A percentile compares a stretch with the other conserved stretches of the same genome.
phyloP scores from a whole-genome alignment of 2,797 vertebrate species.

The Orientallactaga sibirica region DNA sequence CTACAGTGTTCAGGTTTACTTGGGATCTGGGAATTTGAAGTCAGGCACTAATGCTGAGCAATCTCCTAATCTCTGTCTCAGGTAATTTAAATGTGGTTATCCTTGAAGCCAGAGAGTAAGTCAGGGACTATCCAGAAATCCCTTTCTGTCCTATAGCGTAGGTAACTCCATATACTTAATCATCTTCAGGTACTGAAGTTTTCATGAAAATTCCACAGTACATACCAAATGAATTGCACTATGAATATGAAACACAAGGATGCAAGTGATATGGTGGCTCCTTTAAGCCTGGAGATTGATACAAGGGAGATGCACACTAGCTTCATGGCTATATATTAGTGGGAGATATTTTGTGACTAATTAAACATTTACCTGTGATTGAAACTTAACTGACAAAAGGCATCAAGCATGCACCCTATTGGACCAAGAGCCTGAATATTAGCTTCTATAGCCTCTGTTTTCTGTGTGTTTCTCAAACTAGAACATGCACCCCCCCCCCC shows the following conservation, averaged over 20 bases:
- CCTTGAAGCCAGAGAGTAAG: not conserved
- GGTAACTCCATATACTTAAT: not conserved
- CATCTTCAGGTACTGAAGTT: conserved; percentile 31
- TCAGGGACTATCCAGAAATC: not conserved
- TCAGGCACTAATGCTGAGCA: too few relatives aligned
- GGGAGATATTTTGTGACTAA: conserved; percentile 75
- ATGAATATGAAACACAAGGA: not conserved
- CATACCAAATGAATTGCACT: not conserved
- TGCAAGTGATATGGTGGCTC: conserved; percentile 49
- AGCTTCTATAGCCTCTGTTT: conserved; percentile 46
- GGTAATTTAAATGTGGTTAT: conserved; percentile 44
- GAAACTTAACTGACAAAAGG: conserved; percentile 76
- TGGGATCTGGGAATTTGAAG: too few relatives aligned
- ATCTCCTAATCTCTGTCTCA: too few relatives aligned
- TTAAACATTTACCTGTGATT: conserved; percentile 78
- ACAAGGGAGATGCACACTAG: conserved; percentile 68
- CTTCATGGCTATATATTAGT: conserved; percentile 62
- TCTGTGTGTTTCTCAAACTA: not conserved
- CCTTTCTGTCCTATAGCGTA: conserved; percentile 18
- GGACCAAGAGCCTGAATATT: not conserved
- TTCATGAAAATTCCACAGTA: conserved; percentile 59
- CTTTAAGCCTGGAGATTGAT: conserved; percentile 55
- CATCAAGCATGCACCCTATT: conserved; percentile 79
- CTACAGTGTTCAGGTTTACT: too few relatives aligned
- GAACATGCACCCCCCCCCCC: not conserved